Conservation (phyloP, 2,888 invertebrate species). For the Acholoe squamosa region DNA sequence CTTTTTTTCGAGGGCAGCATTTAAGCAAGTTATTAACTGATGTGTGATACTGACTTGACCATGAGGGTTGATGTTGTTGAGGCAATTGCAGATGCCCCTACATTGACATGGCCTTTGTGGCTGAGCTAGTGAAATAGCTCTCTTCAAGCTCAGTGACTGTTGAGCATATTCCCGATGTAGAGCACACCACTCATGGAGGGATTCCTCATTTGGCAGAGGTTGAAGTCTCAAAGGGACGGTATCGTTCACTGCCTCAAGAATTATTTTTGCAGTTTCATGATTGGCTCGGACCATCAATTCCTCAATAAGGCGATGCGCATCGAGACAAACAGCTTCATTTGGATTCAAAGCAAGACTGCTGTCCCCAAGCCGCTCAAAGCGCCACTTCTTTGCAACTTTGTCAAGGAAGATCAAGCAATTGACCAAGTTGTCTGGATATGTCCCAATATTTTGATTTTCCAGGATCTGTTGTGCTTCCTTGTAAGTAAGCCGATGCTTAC, state of each 20-base stretch:
- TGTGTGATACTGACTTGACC: neutral
- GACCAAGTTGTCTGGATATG: neutral
- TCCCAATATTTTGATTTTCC: neutral
- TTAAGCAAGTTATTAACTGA: neutral
- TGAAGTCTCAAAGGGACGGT: slow-evolving; percentile 29
- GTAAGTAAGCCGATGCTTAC: slow-evolving; percentile 27
- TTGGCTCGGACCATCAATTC: slow-evolving; percentile 63
- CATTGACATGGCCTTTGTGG: neutral
- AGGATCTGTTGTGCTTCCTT: slow-evolving; percentile 9
- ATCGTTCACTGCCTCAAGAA: neutral
- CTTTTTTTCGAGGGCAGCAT: neutral
- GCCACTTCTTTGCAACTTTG: slow-evolving; percentile 32
- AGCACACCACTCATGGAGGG: slow-evolving; percentile 19
- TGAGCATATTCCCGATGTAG: neutral
- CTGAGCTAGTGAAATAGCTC: neutral
- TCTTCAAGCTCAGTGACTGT: slow-evolving; percentile 21
- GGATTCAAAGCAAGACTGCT: neutral
- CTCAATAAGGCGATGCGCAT: slow-evolving; percentile 62
- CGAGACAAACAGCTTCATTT: neutral
- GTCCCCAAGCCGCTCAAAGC: neutral
- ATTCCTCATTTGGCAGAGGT: slow-evolving; percentile 13
- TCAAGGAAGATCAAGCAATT: neutral
- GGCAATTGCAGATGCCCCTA: neutral
- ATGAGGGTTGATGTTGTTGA: neutral
- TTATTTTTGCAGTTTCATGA: slow-evolving; percentile 25